A percentile compares a stretch with the other conserved stretches of the same genome.
phyloP scores from a whole-genome alignment of 2,888 invertebrate species.

The Taenaris catops region DNA sequence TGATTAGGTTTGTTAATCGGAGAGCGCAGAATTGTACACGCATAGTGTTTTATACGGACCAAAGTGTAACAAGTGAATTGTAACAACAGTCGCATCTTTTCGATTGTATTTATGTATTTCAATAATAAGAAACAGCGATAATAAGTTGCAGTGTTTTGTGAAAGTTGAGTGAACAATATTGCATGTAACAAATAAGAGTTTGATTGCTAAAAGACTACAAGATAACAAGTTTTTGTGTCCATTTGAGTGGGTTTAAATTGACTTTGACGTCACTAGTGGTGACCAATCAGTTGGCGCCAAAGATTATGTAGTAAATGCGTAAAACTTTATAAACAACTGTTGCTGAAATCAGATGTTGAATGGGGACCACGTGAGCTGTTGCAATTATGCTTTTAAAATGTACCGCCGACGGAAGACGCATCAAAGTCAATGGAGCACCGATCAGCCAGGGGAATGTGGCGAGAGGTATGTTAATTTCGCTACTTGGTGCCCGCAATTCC shows the following conservation, averaged over 20 bases:
- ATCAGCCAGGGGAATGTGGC: slow-evolving; percentile 64
- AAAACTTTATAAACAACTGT: slow-evolving; percentile 44
- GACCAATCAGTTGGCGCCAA: slow-evolving; percentile 59
- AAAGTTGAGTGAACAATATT: slow-evolving; percentile 43
- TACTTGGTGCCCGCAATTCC: no score
- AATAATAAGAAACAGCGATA: slow-evolving; percentile 18
- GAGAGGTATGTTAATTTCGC: slow-evolving; percentile 58
- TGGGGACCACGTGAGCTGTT: slow-evolving; percentile 54
- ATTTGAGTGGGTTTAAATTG: slow-evolving; percentile 51
- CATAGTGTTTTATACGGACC: slow-evolving; percentile 5
- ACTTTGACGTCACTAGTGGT: slow-evolving; percentile 67
- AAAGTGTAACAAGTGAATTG: slow-evolving; percentile 14
- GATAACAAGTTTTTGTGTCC: slow-evolving; percentile 47
- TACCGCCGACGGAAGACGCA: slow-evolving; percentile 71
- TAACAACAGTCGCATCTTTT: slow-evolving; percentile 10
- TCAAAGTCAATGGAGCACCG: slow-evolving; percentile 69
- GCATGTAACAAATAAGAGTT: slow-evolving; percentile 14
- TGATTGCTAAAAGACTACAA: slow-evolving; percentile 29
- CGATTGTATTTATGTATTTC: slow-evolving; percentile 10
- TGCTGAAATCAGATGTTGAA: slow-evolving; percentile 42
- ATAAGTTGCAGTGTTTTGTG: slow-evolving; percentile 16
- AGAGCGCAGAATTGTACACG: neutral
- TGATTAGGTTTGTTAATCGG: slow-evolving; percentile 14
- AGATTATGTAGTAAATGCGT: slow-evolving; percentile 39
- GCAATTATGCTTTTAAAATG: slow-evolving; percentile 74